phyloP scores from a whole-genome alignment of 2,797 vertebrate species.

The Podargus strigoides region DNA sequence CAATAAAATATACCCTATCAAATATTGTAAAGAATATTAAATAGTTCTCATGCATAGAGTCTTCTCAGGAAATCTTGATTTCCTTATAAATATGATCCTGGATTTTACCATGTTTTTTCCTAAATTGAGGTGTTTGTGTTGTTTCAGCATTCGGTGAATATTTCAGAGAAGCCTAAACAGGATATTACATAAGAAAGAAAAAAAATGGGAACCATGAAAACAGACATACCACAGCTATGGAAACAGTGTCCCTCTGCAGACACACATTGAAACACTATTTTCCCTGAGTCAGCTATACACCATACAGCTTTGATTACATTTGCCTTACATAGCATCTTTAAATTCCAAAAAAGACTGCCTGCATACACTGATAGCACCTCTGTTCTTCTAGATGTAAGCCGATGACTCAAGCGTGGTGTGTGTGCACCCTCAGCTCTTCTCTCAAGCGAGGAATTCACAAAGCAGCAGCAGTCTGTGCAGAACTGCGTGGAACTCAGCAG shows the following conservation, averaged over 20 bases:
- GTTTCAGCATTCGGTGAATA: background rate
- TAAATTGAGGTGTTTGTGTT: background rate
- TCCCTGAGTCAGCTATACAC: background rate
- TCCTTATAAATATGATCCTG: background rate
- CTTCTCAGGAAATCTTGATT: background rate
- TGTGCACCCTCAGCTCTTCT: background rate
- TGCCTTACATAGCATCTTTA: background rate
- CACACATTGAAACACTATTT: background rate
- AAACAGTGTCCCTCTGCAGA: background rate
- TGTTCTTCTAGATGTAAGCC: background rate
- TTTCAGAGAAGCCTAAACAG: background rate
- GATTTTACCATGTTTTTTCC: background rate
- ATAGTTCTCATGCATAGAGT: background rate
- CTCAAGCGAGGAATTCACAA: rapidly evolving
- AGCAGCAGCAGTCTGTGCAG: background rate
- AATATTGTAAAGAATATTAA: background rate
- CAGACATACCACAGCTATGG: background rate
- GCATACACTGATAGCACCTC: rapidly evolving
- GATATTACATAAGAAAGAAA: background rate
- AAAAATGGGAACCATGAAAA: rapidly evolving
- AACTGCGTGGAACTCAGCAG: rapidly evolving
- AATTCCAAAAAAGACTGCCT: background rate
- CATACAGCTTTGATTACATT: background rate
- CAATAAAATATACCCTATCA: rapidly evolving
- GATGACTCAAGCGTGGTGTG: rapidly evolving